These are phyloP conservation scores for Myioborus melanocephalus DNA, from an alignment of 2,797 vertebrate genomes.

Conservation along the genomic window DNA sequence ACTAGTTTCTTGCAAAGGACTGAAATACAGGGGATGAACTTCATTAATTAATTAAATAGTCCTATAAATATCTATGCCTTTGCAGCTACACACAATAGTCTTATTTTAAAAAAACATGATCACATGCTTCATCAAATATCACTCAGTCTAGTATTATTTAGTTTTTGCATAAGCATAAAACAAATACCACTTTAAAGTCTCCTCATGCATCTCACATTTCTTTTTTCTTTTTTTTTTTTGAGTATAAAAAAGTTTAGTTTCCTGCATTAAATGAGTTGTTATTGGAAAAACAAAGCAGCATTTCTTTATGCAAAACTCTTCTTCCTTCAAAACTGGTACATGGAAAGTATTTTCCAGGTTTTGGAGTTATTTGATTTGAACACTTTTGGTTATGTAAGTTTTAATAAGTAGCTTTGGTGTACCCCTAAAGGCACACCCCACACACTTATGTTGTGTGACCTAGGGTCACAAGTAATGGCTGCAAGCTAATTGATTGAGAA, in stretches of 20 bases:
- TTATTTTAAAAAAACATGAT: not conserved
- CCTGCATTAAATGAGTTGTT: not conserved
- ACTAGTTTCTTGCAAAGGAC: not conserved
- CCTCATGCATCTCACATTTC: not conserved
- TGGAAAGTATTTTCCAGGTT: conserved; percentile 20
- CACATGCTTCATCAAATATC: not conserved
- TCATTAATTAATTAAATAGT: not conserved
- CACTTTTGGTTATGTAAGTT: conserved; percentile 71
- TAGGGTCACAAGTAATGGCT: conserved; percentile 89
- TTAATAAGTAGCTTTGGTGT: conserved; percentile 70
- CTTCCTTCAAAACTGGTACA: not conserved
- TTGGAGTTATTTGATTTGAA: conserved; percentile 44
- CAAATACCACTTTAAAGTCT: not conserved
- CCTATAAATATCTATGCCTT: not conserved
- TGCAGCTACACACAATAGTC: not conserved
- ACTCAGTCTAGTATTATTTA: not conserved
- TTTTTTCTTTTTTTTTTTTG: not conserved
- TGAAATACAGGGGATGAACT: not conserved
- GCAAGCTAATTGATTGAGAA: conserved; percentile 94
- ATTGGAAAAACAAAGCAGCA: not conserved
- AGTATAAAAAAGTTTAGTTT: not conserved
- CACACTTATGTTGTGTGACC: conserved; percentile 87
- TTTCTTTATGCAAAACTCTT: not conserved
- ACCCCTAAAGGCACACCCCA: conserved; percentile 81
- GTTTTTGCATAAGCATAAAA: not conserved